Conservation (phyloP, 2,888 invertebrate genomes). For the Apomyelois bistriatella region DNA sequence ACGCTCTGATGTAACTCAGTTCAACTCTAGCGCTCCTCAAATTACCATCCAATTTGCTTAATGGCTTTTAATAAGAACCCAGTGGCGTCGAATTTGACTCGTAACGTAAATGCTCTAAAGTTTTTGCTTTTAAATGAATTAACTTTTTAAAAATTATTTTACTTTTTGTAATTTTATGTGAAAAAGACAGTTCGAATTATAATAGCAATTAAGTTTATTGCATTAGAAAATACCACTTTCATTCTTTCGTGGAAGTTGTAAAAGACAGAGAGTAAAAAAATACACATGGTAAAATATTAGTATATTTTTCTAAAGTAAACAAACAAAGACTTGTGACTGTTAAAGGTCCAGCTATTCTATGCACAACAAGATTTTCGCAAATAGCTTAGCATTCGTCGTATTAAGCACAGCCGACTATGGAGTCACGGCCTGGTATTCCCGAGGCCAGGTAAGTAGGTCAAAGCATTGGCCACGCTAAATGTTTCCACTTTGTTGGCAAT, state of each 20-base stretch:
- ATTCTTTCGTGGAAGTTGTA: no score
- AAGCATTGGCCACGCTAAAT: slow-evolving; percentile 14
- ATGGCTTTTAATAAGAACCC: slow-evolving; percentile 39
- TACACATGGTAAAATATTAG: no score
- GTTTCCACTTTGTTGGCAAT: slow-evolving; percentile 11
- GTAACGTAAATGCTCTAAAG: slow-evolving; percentile 30
- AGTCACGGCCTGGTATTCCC: neutral
- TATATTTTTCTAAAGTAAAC: no score
- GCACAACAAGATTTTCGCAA: no score
- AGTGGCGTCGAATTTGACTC: slow-evolving; percentile 42
- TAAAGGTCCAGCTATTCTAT: no score
- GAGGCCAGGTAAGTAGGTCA: slow-evolving; percentile 21
- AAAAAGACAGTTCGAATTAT: neutral
- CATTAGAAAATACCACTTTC: neutral
- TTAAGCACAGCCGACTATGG: neutral
- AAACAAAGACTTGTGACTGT: no score
- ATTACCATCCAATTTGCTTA: slow-evolving; percentile 57
- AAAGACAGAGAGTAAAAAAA: no score
- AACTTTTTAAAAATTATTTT: neutral
- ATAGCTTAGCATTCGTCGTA: no score
- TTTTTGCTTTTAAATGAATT: slow-evolving; percentile 18
- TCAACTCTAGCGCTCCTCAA: slow-evolving; percentile 34
- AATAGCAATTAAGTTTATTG: neutral
- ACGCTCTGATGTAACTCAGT: slow-evolving; percentile 7
- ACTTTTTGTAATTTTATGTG: neutral